Evolutionary conservation across 2,113 vertebrate genomes (phyloP).

Genomic region (Eonycteris spelaea): DNA sequence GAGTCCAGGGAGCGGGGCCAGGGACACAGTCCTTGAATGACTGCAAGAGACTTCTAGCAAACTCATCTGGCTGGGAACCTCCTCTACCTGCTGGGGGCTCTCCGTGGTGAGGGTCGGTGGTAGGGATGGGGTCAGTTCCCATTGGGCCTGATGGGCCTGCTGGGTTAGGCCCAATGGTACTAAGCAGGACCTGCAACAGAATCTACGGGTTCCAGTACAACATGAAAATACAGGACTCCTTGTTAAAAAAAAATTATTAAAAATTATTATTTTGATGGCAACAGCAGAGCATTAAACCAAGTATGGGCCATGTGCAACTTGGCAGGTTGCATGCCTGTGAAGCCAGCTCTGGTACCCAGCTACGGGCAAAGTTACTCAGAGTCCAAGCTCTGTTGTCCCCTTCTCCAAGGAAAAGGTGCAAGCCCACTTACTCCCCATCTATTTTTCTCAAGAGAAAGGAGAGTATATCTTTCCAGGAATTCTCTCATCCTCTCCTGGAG

Average conservation of each 20-base stretch:
- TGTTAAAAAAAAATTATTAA: background rate
- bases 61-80: background rate
- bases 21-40: background rate
- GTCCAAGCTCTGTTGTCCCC: background rate
- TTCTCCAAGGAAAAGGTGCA: background rate
- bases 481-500: background rate
- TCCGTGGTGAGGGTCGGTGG: background rate
- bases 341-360: background rate
- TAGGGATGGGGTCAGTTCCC: background rate
- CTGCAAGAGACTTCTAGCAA: constrained; percentile 30
- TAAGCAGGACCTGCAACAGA: background rate
- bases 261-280: background rate
- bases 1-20: rapidly evolving
- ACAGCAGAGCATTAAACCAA: background rate
- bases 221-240: background rate
- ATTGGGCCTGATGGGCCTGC: background rate
- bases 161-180: background rate
- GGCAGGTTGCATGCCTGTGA: background rate
- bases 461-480: background rate
- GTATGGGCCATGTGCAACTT: too few relatives aligned
- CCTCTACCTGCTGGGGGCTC: background rate
- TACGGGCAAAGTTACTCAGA: background rate
- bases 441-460: background rate
- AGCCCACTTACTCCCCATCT: background rate
- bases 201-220: background rate